A percentile compares a stretch with the other conserved stretches of the same genome.
Conservation (phyloP, 2,113 vertebrate species). For the Ceratotherium simum region DNA sequence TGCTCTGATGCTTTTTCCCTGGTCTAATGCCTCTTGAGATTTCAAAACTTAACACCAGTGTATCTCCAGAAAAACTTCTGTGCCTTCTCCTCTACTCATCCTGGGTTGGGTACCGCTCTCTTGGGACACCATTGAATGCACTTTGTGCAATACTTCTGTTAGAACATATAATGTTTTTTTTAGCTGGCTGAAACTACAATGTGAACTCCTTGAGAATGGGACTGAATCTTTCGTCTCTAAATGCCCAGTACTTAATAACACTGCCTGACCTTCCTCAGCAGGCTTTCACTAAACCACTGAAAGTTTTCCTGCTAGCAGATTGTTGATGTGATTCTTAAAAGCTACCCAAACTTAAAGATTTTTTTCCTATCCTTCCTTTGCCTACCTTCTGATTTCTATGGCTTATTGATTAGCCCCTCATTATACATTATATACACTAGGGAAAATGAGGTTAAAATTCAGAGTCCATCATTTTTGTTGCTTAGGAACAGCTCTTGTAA, state of each 20-base stretch:
- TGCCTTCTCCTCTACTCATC: not conserved
- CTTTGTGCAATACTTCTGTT: not conserved
- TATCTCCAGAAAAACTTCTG: not conserved
- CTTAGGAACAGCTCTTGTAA: not conserved
- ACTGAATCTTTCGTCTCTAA: not conserved
- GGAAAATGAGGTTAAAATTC: not conserved
- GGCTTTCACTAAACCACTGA: not conserved
- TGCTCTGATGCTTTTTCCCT: not conserved
- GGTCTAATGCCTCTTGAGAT: not conserved
- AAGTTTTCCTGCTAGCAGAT: not conserved
- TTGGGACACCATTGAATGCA: not conserved
- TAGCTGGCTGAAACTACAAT: not conserved
- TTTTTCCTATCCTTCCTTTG: not conserved
- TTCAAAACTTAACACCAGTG: not conserved
- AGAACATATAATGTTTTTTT: not conserved
- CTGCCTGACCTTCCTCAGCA: not conserved
- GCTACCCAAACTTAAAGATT: not conserved
- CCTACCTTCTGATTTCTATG: not conserved
- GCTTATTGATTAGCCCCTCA: not conserved
- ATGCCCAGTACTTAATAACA: not conserved
- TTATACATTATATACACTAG: not conserved
- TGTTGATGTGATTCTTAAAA: not conserved
- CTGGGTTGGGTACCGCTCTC: not conserved
- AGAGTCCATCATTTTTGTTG: constrained; percentile 1
- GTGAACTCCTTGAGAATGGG: not conserved